Evolutionary conservation across 2,797 vertebrate genomes (phyloP), one percentile per base, ranked within the genome.

Genomic region (Dendrocincla tyrannina): DNA sequence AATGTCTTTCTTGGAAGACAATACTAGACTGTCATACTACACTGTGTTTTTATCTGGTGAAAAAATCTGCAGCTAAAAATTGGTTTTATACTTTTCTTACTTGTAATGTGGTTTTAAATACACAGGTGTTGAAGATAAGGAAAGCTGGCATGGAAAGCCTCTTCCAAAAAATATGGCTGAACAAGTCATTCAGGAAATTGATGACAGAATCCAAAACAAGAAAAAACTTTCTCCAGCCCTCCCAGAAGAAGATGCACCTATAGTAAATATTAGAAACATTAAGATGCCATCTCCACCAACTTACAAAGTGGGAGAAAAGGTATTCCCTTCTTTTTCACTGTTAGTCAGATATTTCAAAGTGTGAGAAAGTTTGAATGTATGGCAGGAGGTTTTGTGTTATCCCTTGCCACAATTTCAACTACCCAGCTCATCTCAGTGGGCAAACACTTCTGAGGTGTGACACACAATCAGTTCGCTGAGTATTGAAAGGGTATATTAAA

Each of bases 271-370:
- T 93, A 98, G 98, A 95, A 99, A 99, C 95, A 98, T 99, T 95
- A 98, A 98, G 95, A 99, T 99, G 99, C 98, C 98, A 27, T 99
- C 98, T 7, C 98, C 98, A 14, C 99, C 99, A 79, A 98, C 94
- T 97, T 99, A 99, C 97, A 99, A 99, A 97, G 78, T 98, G 37
- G 99, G 99, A 94, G 99, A 99, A 95, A 99, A 99, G 98, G 99
- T 99, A 96, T 23, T 55, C 13, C 33, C 7, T 81, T 41, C 17
- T 59, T 94, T 81, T 77, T 79, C 23, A 64, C 17, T 72, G 28
- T 47, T 68, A 33, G 39, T 69, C 32, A 60, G 53, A 1, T 42
- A 47, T 56, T 84, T 91, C 4, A 1, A 67, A 79, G 47, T 52
- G 28, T 37, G 46, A 63, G 33, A 41, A 28, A 68, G 12, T 50